Evolutionary conservation across 2,888 invertebrate species (phyloP).

Genomic region (Tridacna crocea): DNA sequence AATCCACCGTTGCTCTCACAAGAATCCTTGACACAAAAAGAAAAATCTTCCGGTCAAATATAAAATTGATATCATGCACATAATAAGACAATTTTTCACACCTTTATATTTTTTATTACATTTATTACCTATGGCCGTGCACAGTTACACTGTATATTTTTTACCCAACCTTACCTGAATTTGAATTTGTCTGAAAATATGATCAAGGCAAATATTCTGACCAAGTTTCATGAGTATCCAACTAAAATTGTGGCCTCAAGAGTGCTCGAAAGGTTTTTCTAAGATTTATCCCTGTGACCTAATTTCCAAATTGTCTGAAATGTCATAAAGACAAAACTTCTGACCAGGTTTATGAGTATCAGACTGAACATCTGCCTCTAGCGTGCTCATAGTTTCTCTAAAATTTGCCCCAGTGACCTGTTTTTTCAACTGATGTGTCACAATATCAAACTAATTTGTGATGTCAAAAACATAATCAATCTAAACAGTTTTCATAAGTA

Average conservation of each 20-base stretch:
- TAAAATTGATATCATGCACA: too few relatives aligned
- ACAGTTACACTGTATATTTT: not conserved
- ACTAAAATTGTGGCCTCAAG: not conserved
- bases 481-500: not conserved
- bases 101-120: not conserved
- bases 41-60: too few relatives aligned
- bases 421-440: not conserved
- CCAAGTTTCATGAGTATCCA: not conserved
- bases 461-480: not conserved
- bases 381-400: not conserved
- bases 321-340: not conserved
- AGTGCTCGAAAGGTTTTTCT: not conserved
- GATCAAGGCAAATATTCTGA: not conserved
- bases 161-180: not conserved
- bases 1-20: too few relatives aligned
- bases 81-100: not conserved
- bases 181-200: not conserved
- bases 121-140: not conserved
- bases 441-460: not conserved
- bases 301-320: not conserved
- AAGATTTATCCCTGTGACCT: not conserved
- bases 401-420: not conserved
- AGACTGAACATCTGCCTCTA: not conserved
- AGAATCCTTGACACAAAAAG: too few relatives aligned
- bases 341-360: not conserved